Conservation (phyloP, 2,113 vertebrate genomes). For the Lamprologus tigripictilis region DNA sequence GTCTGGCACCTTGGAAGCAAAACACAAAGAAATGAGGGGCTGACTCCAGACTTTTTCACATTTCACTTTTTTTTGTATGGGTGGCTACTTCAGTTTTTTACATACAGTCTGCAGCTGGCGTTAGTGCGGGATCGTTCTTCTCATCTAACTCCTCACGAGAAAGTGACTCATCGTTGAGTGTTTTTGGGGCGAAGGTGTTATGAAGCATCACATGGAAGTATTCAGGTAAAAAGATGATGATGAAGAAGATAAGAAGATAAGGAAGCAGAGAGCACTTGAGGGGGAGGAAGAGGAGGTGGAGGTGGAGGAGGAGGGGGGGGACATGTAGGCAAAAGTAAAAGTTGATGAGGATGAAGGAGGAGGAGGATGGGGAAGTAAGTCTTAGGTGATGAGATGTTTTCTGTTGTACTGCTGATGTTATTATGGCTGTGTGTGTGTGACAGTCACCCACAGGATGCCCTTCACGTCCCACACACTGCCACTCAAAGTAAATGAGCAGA, state of each 20-base stretch:
- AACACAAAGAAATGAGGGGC: neutral
- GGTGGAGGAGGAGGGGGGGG: neutral
- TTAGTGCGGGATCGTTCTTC: neutral
- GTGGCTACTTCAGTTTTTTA: neutral
- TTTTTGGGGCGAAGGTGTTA: neutral
- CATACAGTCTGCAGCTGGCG: neutral
- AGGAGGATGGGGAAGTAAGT: neutral
- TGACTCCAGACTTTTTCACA: neutral
- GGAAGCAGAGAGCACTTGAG: neutral
- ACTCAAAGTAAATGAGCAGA: constrained; percentile 28
- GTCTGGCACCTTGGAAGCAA: neutral
- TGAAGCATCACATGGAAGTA: neutral
- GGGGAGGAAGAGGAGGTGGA: neutral
- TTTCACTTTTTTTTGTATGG: neutral
- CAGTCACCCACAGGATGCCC: constrained; percentile 36
- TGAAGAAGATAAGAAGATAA: neutral
- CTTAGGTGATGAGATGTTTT: neutral
- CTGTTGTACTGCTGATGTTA: neutral
- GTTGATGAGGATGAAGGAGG: neutral
- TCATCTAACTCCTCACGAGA: neutral
- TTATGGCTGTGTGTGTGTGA: neutral
- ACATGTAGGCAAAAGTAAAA: neutral
- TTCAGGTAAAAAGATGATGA: neutral
- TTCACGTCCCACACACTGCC: constrained; percentile 51
- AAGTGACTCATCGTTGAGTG: neutral